phyloP scores from a whole-genome alignment of 2,113 vertebrate genomes.

The Hemibagrus wyckioides region DNA sequence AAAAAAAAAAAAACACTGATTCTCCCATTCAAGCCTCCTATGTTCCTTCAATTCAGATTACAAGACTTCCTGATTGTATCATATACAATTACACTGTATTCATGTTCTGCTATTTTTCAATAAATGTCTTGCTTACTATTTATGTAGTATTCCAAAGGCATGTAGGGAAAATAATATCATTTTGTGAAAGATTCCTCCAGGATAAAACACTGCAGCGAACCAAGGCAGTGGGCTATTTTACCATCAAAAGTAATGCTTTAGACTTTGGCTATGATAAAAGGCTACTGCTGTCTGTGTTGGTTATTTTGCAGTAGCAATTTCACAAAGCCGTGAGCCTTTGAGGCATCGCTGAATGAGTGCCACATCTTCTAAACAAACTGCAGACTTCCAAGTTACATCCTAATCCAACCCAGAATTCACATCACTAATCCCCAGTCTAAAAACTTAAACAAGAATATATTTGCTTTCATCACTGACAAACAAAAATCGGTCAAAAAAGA shows the following conservation, averaged over 20 bases:
- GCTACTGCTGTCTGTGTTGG: slow-evolving; percentile 24
- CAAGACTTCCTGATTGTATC: slow-evolving; percentile 58
- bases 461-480: slow-evolving; percentile 37
- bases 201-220: slow-evolving; percentile 27
- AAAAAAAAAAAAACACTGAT: slow-evolving; percentile 34
- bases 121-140: slow-evolving; percentile 35
- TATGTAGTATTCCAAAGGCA: slow-evolving; percentile 36
- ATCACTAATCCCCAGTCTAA: slow-evolving; percentile 43
- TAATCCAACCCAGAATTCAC: slow-evolving; percentile 39
- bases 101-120: slow-evolving; percentile 42
- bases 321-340: slow-evolving; percentile 38
- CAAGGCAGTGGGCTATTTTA: slow-evolving; percentile 25
- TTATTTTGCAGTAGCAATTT: slow-evolving; percentile 39
- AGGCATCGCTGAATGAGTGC: slow-evolving; percentile 20
- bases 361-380: slow-evolving; percentile 41
- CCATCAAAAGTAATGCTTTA: slow-evolving; percentile 39
- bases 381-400: slow-evolving; percentile 33
- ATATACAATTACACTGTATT: slow-evolving; percentile 41
- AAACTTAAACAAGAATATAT: slow-evolving; percentile 44
- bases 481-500: slow-evolving; percentile 12
- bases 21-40: slow-evolving; percentile 46
- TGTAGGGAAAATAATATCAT: slow-evolving; percentile 1
- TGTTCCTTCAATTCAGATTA: slow-evolving; percentile 35
- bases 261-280: slow-evolving; percentile 43
- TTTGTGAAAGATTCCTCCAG: slow-evolving; percentile 20